These are phyloP conservation scores for Lindbergichthys nudifrons DNA, from an alignment of 2,797 vertebrate genomes.

Conservation along the genomic window DNA sequence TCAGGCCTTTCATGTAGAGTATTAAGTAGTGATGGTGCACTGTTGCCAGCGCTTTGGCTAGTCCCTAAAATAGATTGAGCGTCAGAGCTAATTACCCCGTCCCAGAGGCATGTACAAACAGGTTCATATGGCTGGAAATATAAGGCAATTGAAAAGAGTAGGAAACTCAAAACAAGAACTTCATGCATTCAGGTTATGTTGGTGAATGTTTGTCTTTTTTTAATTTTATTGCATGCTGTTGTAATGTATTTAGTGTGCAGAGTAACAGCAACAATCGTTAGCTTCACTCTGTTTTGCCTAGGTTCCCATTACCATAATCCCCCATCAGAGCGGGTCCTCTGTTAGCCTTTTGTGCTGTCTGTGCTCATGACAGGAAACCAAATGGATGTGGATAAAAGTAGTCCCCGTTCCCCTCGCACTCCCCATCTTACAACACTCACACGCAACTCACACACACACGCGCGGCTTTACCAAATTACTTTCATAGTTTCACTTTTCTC, in stretches of 20 bases:
- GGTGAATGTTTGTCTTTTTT: conserved; percentile 40
- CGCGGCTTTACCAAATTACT: conserved; percentile 64
- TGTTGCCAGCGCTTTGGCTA: conserved; percentile 59
- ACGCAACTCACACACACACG: conserved; percentile 12
- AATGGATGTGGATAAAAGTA: conserved; percentile 74
- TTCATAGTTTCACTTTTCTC: conserved; percentile 76
- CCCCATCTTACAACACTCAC: conserved; percentile 45
- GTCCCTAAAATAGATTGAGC: conserved; percentile 69
- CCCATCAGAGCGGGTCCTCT: conserved; percentile 53
- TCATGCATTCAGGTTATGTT: conserved; percentile 49
- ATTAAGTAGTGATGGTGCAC: conserved; percentile 62
- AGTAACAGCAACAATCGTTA: conserved; percentile 21
- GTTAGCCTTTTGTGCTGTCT: conserved; percentile 71
- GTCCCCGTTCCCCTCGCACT: conserved; percentile 34
- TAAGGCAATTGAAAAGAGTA: conserved; percentile 19
- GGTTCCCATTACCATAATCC: conserved; percentile 76
- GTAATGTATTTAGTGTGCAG: conserved; percentile 28
- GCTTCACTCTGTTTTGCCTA: conserved; percentile 59
- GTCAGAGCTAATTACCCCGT: conserved; percentile 73
- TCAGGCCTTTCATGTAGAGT: conserved; percentile 71
- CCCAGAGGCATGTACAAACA: conserved; percentile 63
- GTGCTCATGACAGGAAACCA: conserved; percentile 74
- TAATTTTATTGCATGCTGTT: conserved; percentile 4
- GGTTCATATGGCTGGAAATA: conserved; percentile 61
- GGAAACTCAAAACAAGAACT: conserved; percentile 36